Evolutionary conservation across 2,113 vertebrate genomes (phyloP).

Genomic region (Elaphurus davidianus): DNA sequence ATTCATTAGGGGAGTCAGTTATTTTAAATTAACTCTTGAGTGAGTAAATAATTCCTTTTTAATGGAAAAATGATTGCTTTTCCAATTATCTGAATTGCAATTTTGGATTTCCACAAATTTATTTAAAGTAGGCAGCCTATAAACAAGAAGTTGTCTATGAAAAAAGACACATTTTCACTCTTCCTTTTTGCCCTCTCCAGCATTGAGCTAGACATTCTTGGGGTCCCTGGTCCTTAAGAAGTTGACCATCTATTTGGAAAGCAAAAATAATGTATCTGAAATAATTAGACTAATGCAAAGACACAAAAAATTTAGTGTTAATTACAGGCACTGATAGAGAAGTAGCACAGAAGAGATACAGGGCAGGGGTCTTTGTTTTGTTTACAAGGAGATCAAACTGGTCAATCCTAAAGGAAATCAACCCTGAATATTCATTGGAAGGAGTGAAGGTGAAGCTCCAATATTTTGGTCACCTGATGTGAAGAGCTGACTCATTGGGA

Average conservation of each 20-base stretch:
- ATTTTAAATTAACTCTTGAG: conserved; percentile 36
- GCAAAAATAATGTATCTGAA: neutral
- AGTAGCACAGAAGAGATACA: neutral
- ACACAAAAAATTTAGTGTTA: neutral
- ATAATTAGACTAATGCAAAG: neutral
- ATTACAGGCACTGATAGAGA: neutral
- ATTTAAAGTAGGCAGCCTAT: neutral
- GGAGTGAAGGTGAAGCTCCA: neutral
- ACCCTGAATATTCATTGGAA: neutral
- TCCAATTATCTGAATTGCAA: conserved; percentile 12
- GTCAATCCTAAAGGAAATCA: neutral
- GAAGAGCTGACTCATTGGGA: neutral
- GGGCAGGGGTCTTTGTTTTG: neutral
- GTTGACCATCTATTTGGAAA: neutral
- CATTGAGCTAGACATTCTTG: neutral
- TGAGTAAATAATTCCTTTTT: conserved; percentile 39
- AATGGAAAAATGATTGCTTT: conserved; percentile 47
- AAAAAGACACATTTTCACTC: neutral
- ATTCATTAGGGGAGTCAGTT: neutral
- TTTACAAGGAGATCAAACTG: neutral
- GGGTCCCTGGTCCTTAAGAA: neutral
- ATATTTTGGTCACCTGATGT: neutral
- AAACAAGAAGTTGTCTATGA: neutral
- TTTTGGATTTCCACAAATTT: neutral
- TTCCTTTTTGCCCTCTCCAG: neutral